These are phyloP conservation scores for Scomberomorus guttatus DNA, from an alignment of 2,797 vertebrate species.

Conservation along the genomic window DNA sequence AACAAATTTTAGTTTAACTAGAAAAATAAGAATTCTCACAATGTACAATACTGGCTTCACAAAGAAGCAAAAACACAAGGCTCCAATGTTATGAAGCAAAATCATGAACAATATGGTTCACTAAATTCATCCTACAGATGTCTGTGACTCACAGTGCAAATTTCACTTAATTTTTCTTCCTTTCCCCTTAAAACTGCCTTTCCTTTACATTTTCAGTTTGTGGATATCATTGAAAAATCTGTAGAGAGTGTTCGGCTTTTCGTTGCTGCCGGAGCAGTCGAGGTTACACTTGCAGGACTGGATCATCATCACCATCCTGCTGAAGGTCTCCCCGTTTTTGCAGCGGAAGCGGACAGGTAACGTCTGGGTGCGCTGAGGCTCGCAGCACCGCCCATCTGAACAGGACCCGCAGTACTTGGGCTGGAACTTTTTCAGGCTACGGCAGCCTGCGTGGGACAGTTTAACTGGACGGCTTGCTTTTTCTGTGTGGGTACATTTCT, in stretches of 20 bases:
- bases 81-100: slow-evolving; percentile 94
- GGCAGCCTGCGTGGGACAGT: slow-evolving; percentile 87
- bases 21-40: slow-evolving; percentile 32
- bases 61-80: slow-evolving; percentile 88
- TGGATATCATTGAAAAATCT: slow-evolving; percentile 88
- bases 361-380: slow-evolving; percentile 88
- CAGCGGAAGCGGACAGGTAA: slow-evolving; percentile 89
- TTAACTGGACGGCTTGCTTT: slow-evolving; percentile 82
- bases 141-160: slow-evolving; percentile 83
- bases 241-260: slow-evolving; percentile 79
- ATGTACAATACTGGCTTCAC: slow-evolving; percentile 85
- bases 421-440: slow-evolving; percentile 88
- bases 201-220: slow-evolving; percentile 84
- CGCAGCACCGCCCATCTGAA: slow-evolving; percentile 89
- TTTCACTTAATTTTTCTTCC: not conserved
- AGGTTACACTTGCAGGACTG: slow-evolving; percentile 90
- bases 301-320: slow-evolving; percentile 91
- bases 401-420: slow-evolving; percentile 91
- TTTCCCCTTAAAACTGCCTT: not conserved
- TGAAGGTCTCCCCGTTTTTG: slow-evolving; percentile 86
- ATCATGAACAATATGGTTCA: slow-evolving; percentile 23
- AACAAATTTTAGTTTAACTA: not conserved
- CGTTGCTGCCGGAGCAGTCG: slow-evolving; percentile 81
- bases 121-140: slow-evolving; percentile 44
- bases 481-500: slow-evolving; percentile 88